These are phyloP conservation scores for Cotesia glomerata DNA, from an alignment of 1,140 invertebrate genomes.

Conservation along the genomic window DNA sequence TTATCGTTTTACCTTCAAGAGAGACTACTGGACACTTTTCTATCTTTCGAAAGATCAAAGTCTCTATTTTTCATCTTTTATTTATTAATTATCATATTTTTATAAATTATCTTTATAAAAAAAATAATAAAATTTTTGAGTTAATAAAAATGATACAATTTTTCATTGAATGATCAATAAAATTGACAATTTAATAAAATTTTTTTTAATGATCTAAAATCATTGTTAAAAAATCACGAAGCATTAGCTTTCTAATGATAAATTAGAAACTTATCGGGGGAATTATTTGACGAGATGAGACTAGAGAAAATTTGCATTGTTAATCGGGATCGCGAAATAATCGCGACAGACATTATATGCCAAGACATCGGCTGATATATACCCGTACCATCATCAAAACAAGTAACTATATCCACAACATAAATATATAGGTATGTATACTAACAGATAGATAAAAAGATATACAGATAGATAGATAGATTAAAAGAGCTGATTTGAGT, in stretches of 20 bases:
- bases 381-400: conserved; percentile 10
- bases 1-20: conserved; percentile 1
- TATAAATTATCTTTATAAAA: no score
- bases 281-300: neutral
- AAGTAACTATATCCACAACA: no score
- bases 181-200: no score
- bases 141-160: no score
- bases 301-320: conserved; percentile 44
- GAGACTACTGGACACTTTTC: neutral
- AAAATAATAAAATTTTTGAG: no score
- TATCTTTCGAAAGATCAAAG: neutral
- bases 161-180: no score
- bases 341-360: conserved; percentile 18
- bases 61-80: neutral
- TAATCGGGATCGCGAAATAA: conserved; percentile 48
- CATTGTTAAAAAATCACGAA: no score
- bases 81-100: no score
- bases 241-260: no score
- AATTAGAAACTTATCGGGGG: neutral
- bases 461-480: conserved; percentile 21
- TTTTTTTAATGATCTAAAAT: no score
- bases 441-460: no score
- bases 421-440: no score
- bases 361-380: neutral
- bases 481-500: conserved; percentile 38